These are phyloP conservation scores for Notechis scutatus DNA, from an alignment of 2,113 vertebrate genomes.

Conservation along the genomic window DNA sequence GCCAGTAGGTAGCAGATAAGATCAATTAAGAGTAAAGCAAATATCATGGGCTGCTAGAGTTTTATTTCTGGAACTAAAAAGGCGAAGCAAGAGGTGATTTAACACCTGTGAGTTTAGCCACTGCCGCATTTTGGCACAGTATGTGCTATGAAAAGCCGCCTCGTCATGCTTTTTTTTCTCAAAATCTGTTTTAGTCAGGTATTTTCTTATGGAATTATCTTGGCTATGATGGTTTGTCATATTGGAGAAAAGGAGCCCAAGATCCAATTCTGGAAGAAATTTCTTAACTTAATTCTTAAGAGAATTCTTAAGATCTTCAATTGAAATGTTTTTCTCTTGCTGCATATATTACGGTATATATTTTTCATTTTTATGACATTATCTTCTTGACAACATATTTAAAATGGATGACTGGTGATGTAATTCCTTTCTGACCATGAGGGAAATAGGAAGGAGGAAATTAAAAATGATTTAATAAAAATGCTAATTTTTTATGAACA, in stretches of 20 bases:
- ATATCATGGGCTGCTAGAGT: not conserved
- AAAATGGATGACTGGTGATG: not conserved
- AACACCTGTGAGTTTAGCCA: not conserved
- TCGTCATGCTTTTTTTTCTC: not conserved
- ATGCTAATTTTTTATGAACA: not conserved
- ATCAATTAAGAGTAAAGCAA: not conserved
- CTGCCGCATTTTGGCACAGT: not conserved
- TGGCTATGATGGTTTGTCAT: not conserved
- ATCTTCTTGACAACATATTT: not conserved
- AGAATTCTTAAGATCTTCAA: not conserved
- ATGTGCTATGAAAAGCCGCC: not conserved
- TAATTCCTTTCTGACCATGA: not conserved
- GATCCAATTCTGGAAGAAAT: not conserved
- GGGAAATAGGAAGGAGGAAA: not conserved
- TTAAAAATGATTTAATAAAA: conserved; percentile 14
- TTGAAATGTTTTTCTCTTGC: not conserved
- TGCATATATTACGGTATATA: not conserved
- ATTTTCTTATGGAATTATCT: not conserved
- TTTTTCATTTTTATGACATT: not conserved
- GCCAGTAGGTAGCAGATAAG: not conserved
- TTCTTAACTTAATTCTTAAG: not conserved
- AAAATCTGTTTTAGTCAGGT: not conserved
- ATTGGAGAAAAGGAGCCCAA: not conserved
- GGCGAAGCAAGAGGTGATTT: not conserved
- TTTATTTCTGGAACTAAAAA: not conserved